A percentile compares a stretch with the other conserved stretches of the same genome.
phyloP scores from a whole-genome alignment of 2,888 invertebrate species.

The Oligia fasciuncula region DNA sequence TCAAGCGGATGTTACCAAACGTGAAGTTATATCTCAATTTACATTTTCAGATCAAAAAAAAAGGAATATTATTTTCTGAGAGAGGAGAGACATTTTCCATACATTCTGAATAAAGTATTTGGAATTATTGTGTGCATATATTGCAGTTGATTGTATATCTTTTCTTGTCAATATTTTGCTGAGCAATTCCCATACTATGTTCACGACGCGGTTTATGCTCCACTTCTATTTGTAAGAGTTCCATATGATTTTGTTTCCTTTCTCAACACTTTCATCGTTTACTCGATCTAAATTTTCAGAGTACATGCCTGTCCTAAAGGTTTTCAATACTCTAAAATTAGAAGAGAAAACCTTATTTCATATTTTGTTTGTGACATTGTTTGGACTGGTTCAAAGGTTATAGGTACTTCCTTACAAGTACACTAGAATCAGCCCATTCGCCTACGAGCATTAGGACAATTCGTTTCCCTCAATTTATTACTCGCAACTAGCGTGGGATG shows the following conservation, averaged over 20 bases:
- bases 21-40: background rate
- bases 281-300: background rate
- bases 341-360: background rate
- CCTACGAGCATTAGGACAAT: slow-evolving; percentile 49
- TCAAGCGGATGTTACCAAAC: slow-evolving; percentile 8
- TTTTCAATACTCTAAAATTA: background rate
- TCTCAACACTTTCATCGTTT: background rate
- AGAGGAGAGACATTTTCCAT: slow-evolving; percentile 12
- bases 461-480: slow-evolving; percentile 50
- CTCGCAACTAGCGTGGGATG: slow-evolving; percentile 51
- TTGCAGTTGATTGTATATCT: background rate
- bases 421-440: slow-evolving; percentile 29
- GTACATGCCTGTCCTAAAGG: background rate
- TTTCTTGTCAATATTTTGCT: background rate
- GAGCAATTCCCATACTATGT: background rate
- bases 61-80: background rate
- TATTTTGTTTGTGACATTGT: background rate
- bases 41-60: slow-evolving; percentile 8
- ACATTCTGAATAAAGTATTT: slow-evolving; percentile 12
- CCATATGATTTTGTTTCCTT: background rate
- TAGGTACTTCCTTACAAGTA: background rate
- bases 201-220: background rate
- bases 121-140: slow-evolving; percentile 16
- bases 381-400: slow-evolving; percentile 10
- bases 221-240: background rate